Base-by-base conservation (phyloP, 2,797 vertebrate species). In the Micropoecilia bifurca region DNA sequence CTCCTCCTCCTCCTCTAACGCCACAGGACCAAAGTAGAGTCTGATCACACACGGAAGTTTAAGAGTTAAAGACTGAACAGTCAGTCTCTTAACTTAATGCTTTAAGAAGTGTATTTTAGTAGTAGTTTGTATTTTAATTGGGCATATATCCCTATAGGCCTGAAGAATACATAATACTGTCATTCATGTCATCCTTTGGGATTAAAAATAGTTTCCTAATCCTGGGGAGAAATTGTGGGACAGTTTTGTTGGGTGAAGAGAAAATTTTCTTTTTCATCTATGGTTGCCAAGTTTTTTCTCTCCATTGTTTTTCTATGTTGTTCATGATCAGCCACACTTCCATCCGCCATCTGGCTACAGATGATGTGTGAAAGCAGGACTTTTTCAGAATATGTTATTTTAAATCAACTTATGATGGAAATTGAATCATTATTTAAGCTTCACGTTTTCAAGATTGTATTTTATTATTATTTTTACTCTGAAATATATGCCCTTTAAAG, bases 21-120 rank as follows among this genome's bases (percentile, higher is more conserved):
- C 81, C 93, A 94, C 72, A 86, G 87, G 48, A 92, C 94, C 83
- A 81, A 79, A 81, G 78, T 72, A 47, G 63, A 82, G 41, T 81
- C 80, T 0, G 79, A 90, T 74, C 30, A 71, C 22, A 22, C 28
- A 74, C 46, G 59, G 22, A 3, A 20, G 33, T 76, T 43, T 8
- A 79, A 20, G 46, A 41, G 46, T 28, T 36, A 14, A 45, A 47
- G n/a, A 30, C 6, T 5, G 41, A n/a, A 57, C 9, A 36, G 28
- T 59, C 16, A 1, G 28, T 79, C 69, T 36, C 2, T 12, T 36
- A 33, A 43, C 39, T 50, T 57, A 13, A 4, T 66, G 41, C 43
- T 47, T 59, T 79, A n/a, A 59, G 36, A n/a, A 68, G n/a, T 59
- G 45, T 45, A 61, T 74, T 88, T 76, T 74, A 81, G 20, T 72